Evolutionary conservation across 1,140 invertebrate genomes (phyloP).

Genomic region (Agraylea sexmaculata): DNA sequence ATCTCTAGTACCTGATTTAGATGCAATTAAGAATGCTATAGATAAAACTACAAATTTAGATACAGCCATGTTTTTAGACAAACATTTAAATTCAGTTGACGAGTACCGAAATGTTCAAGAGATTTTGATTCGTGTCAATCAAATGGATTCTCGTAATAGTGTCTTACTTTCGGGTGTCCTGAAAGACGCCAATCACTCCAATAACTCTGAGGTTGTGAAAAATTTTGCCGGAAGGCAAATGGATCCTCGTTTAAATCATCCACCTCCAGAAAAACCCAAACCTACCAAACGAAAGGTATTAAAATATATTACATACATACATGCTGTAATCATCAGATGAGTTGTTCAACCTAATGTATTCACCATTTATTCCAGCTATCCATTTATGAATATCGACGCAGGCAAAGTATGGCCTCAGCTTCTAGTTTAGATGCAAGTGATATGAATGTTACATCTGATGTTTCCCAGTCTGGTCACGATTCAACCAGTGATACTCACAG

Average conservation of each 20-base stretch:
- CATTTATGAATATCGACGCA: conserved; percentile 37
- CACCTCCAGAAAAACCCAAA: conserved; percentile 35
- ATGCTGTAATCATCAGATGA: too few relatives aligned
- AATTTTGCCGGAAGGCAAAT: conserved; percentile 23
- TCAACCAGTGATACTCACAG: too few relatives aligned
- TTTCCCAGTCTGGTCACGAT: too few relatives aligned
- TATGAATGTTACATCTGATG: background rate
- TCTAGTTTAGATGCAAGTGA: conserved; percentile 4
- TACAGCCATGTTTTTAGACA: conserved; percentile 31
- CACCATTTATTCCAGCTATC: conserved; percentile 36
- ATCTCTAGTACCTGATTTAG: conserved; percentile 34
- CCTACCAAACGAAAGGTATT: conserved; percentile 36
- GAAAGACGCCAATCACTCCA: conserved; percentile 24
- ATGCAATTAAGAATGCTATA: conserved; percentile 40
- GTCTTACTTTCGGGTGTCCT: conserved; percentile 36
- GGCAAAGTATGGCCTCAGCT: conserved; percentile 24
- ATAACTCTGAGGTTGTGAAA: conserved; percentile 22
- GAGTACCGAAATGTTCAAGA: conserved; percentile 37
- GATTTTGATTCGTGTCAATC: conserved; percentile 37
- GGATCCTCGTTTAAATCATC: conserved; percentile 36
- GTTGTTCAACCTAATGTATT: too few relatives aligned
- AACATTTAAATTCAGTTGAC: conserved; percentile 30
- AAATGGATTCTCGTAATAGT: conserved; percentile 39
- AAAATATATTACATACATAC: too few relatives aligned
- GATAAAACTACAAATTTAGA: conserved; percentile 39